Evolutionary conservation across 2,113 vertebrate genomes (phyloP), one percentile per base, ranked within the genome.

Genomic region (Gila orcuttii): DNA sequence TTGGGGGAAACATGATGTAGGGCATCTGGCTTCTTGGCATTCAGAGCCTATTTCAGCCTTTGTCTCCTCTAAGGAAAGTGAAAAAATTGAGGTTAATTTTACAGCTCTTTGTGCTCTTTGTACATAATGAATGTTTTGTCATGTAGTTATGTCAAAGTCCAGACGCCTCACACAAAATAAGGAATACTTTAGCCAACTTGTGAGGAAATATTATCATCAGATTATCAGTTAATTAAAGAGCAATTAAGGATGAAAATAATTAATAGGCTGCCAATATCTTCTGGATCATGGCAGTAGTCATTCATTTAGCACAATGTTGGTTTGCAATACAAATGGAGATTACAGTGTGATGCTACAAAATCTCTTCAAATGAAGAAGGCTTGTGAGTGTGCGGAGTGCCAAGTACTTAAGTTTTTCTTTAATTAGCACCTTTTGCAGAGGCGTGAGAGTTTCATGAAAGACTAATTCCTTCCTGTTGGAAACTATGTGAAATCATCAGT

Each of bases 401-500:
- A 64, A 60, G 71, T 86, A 62, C 28, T 75, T 57, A 15, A 11
- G 82, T 21, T 69, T 69, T 79, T 84, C 89, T 87, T 91, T 95
- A 94, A 94, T 95, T 94, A 93, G 92, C 92, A 93, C 93, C 92
- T 94, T 91, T 87, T 90, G 88, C 89, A 90, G 28, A 89, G 90
- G 88, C 84, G 88, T 92, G 90, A 90, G 83, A 86, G 84, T 89
- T 91, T 92, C 88, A 89, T 90, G 87, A 90, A 81, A 80, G 87
- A 75, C 25, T n/a, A 87, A 85, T 36, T 81, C 82, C 86, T 85
- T 88, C 87, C 86, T 91, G 84, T 90, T 82, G 78, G 79, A 91
- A 86, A 88, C 50, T 85, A 69, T 55, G 39, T 12, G 71, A 77
- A 90, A 91, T 91, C 93, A 95, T 92, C 93, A 93, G 91, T 90